Evolutionary conservation across 2,888 invertebrate genomes (phyloP).

Genomic region (Drosophila mercatorum): DNA sequence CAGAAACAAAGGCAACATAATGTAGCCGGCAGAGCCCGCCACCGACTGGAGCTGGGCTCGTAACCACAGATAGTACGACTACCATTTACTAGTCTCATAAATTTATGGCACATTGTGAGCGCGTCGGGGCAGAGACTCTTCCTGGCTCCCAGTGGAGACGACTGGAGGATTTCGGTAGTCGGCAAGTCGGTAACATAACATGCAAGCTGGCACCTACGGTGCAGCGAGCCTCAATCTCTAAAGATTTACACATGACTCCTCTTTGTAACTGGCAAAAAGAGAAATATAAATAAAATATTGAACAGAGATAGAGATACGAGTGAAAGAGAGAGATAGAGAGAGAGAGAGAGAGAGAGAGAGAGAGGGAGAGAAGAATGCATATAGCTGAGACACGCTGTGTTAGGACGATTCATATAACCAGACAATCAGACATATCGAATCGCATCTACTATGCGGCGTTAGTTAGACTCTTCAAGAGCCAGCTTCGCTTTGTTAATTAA

Average conservation of each 20-base stretch:
- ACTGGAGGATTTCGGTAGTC: constrained; percentile 59
- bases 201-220: constrained; percentile 74
- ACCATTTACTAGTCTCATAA: constrained; percentile 80
- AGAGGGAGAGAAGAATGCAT: too few species aligned
- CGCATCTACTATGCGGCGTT: constrained; percentile 43
- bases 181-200: constrained; percentile 42
- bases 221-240: constrained; percentile 33
- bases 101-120: constrained; percentile 74
- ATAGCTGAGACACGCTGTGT: constrained; percentile 8
- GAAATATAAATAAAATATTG: constrained; percentile 3
- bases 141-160: constrained; percentile 22
- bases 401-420: constrained; percentile 16
- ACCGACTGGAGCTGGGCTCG: not conserved
- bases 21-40: constrained; percentile 50
- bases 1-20: constrained; percentile 79
- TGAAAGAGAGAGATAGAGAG: too few species aligned
- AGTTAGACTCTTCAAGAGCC: constrained; percentile 32
- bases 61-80: constrained; percentile 56
- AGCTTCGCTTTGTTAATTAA: constrained; percentile 56
- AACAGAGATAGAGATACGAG: not conserved
- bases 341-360: too few species aligned
- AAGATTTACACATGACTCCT: constrained; percentile 56
- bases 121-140: constrained; percentile 17
- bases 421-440: constrained; percentile 58
- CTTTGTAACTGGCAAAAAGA: constrained; percentile 14